Evolutionary conservation across 2,113 vertebrate genomes (phyloP).

Genomic region (Salvelinus namaycush): DNA sequence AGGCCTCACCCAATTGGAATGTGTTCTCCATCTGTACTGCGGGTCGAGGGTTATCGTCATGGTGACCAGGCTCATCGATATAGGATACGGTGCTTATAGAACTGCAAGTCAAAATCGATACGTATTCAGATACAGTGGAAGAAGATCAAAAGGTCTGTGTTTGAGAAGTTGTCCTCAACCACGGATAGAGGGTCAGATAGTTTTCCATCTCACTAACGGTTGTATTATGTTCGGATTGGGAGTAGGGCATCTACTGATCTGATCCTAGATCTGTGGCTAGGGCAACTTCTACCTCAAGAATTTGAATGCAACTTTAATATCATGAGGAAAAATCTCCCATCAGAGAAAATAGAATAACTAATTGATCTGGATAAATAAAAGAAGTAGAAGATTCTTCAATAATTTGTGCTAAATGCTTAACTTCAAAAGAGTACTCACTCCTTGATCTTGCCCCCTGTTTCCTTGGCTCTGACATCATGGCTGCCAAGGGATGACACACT

Average conservation of each 20-base stretch:
- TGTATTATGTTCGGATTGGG: no score
- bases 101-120: slow-evolving; percentile 55
- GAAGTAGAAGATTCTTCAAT: not conserved
- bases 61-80: slow-evolving; percentile 75
- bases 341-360: no score
- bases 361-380: no score
- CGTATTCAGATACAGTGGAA: not conserved
- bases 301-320: no score
- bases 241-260: no score
- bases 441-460: slow-evolving; percentile 61
- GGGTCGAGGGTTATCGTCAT: slow-evolving; percentile 65
- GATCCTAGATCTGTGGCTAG: no score
- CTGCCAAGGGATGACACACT: slow-evolving; percentile 70
- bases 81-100: slow-evolving; percentile 76
- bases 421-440: slow-evolving; percentile 71
- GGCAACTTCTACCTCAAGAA: no score
- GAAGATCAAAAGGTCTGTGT: not conserved
- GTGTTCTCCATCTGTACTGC: slow-evolving; percentile 78
- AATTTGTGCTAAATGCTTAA: not conserved
- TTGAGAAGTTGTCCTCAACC: not conserved
- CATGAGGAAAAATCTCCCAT: no score
- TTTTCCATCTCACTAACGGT: not conserved
- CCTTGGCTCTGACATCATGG: slow-evolving; percentile 68
- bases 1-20: slow-evolving; percentile 78
- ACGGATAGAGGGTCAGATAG: not conserved